Base-by-base conservation (phyloP, 1,140 invertebrate species). In the Formica selysi region DNA sequence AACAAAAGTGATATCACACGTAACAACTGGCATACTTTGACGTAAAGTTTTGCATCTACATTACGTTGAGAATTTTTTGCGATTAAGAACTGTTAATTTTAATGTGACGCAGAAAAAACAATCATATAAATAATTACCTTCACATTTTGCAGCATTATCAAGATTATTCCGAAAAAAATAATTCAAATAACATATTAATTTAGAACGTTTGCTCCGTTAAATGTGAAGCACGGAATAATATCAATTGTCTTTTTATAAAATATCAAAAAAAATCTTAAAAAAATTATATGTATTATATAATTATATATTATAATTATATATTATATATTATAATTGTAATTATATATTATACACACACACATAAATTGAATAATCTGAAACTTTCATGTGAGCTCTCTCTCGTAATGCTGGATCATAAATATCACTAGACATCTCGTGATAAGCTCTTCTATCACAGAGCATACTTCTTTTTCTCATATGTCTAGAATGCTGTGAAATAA, bases 21-120 rank as follows among this genome's bases (percentile, higher is more conserved):
- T 73, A 85, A 85, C 76, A 76, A 51, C 29, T 65, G 73, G 73
- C 81, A 78, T n/a, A 78, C 38, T 76, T 85, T 8, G 22, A 57
- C 44, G 19, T 16, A 10, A 85, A 78, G 19, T 22, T 32, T 62
- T 26, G 68, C 41, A 22, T 22, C 57, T 36, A 48, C 65, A n/a
- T 59, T 2, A 71, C 38, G 7, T 54, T 2, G 32, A 74, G n/a
- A 22, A 44, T 83, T 29, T 83, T n/a, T 48, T 16, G n/a, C 13
- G 44, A 78, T 76, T 48, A 44, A 73, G 26, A 68, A 38, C 29
- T 10, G 6, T 3, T 54, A 6, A 51, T n/a, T 65, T 29, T 26
- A 38, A 2, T 29, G 13, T 29, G n/a, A 22, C 61, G 6, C 10
- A 19, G n/a, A 81, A 41, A 19, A 4, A 29, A 57, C 16, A 81